Evolutionary conservation across 2,113 vertebrate species (phyloP).

Genomic region (Ia io): DNA sequence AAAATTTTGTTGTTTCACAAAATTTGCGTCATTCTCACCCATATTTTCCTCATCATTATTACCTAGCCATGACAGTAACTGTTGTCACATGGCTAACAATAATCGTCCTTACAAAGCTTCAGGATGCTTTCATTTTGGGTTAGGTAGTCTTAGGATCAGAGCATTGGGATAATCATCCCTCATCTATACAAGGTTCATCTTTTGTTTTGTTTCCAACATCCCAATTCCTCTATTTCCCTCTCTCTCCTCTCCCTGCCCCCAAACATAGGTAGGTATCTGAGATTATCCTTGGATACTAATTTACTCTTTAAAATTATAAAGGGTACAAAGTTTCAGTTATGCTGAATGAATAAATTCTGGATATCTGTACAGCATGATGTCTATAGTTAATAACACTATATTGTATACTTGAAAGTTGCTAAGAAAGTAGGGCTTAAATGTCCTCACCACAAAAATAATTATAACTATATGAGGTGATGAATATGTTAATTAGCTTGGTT

Average conservation of each 20-base stretch:
- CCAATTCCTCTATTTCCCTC: background rate
- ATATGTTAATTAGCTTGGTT: background rate
- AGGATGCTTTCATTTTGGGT: background rate
- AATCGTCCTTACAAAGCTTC: background rate
- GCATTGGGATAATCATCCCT: background rate
- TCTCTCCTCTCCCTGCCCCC: background rate
- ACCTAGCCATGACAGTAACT: background rate
- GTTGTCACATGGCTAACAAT: background rate
- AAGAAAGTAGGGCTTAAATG: background rate
- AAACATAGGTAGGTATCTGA: background rate
- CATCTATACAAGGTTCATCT: background rate
- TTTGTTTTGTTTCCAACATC: background rate
- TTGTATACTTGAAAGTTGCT: background rate
- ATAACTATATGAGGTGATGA: background rate
- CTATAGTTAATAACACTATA: background rate
- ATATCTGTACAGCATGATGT: background rate
- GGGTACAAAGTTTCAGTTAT: background rate
- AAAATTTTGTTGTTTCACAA: background rate
- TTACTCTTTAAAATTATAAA: slow-evolving; percentile 6
- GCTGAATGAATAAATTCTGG: background rate
- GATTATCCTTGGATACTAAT: background rate
- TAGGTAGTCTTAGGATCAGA: background rate
- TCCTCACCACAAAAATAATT: background rate
- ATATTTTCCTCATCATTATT: background rate
- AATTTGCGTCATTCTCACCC: background rate